Evolutionary conservation across 2,888 invertebrate species (phyloP).

Genomic region (Allacma fusca): DNA sequence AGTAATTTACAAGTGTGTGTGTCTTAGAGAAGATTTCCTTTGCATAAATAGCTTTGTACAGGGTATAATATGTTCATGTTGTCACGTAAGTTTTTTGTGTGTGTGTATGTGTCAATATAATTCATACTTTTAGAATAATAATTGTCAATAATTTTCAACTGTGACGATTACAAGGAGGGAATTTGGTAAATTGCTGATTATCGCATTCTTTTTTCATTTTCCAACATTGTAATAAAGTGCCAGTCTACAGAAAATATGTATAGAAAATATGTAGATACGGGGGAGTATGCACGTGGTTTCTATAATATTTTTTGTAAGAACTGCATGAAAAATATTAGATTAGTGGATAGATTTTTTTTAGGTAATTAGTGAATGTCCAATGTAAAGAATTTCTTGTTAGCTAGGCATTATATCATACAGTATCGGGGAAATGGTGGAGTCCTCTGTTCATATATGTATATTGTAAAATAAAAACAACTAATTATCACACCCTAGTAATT

Average conservation of each 20-base stretch:
- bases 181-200: constrained; percentile 41
- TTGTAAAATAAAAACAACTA: too few species aligned
- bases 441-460: too few species aligned
- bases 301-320: not conserved
- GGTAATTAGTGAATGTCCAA: too few species aligned
- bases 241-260: not conserved
- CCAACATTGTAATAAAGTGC: not conserved
- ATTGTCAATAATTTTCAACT: constrained; percentile 33
- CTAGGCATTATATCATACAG: too few species aligned
- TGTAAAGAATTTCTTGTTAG: too few species aligned
- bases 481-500: too few species aligned
- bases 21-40: constrained; percentile 11
- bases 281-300: not conserved
- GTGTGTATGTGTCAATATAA: not conserved
- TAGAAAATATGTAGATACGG: not conserved
- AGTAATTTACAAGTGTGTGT: not conserved
- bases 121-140: not conserved
- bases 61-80: constrained; percentile 43
- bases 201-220: constrained; percentile 22
- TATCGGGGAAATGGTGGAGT: not conserved
- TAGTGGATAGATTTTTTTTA: too few species aligned
- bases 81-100: constrained; percentile 26
- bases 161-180: constrained; percentile 43
- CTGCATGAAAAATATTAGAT: too few species aligned
- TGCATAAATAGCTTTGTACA: constrained; percentile 37